These are phyloP conservation scores for Cathartes aura DNA, from an alignment of 2,113 vertebrate species.

Conservation along the genomic window DNA sequence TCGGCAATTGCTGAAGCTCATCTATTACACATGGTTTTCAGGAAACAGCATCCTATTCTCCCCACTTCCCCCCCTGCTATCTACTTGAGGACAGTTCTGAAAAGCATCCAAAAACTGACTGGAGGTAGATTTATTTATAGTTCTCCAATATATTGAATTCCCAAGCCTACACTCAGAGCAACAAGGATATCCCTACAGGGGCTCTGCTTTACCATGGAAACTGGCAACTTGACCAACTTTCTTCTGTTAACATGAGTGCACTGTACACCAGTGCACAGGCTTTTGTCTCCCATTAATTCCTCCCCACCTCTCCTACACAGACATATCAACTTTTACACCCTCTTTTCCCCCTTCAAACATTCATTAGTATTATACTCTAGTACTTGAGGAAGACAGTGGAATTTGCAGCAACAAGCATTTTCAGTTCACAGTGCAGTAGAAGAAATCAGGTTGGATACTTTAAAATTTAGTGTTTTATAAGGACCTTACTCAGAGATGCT, in stretches of 20 bases:
- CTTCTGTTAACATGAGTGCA: neutral
- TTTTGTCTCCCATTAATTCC: neutral
- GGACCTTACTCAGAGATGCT: neutral
- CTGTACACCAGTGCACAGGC: neutral
- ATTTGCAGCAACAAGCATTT: neutral
- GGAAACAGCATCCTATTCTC: neutral
- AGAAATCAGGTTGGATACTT: neutral
- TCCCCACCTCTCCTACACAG: neutral
- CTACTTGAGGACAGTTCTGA: neutral
- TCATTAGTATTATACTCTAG: neutral
- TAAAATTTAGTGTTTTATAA: neutral
- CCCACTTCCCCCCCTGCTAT: neutral
- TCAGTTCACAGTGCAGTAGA: neutral
- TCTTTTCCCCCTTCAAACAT: neutral
- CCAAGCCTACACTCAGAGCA: neutral
- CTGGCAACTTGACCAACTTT: neutral
- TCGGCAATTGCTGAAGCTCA: neutral
- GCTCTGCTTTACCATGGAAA: neutral
- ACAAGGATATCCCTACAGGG: neutral
- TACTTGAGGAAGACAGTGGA: neutral
- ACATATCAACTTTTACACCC: neutral
- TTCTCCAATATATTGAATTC: neutral
- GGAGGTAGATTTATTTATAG: neutral
- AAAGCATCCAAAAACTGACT: neutral
- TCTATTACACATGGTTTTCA: neutral